Base-by-base conservation (phyloP, 2,797 vertebrate genomes). In the Nannoperca obscura region DNA sequence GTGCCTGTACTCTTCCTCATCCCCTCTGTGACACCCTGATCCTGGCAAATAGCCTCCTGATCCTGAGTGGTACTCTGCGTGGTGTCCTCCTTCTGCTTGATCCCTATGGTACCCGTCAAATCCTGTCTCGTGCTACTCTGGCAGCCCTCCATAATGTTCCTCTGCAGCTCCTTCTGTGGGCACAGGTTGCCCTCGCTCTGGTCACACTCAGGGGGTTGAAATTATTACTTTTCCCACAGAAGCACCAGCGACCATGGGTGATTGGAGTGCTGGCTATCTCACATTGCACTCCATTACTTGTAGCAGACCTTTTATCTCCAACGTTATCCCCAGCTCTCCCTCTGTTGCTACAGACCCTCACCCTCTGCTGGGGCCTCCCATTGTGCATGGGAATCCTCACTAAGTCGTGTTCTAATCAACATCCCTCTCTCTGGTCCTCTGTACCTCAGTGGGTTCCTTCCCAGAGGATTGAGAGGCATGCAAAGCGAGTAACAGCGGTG, bases 41-140 rank as follows among this genome's bases (percentile, higher is more conserved):
- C 52, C 88, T 92, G 17, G 93, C 95, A 1, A 95, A 95, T 0
- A 80, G 81, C 40, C 85, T 97, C 55, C 89, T 98, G 71, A 89
- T 97, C 24, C 70, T 91, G 0, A 86, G 93, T 38, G 95, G 95
- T 13, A 76, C 92, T 44, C 91, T 97, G 61, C 93, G 97, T 2
- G 94, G 95, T 9, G 77, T 92, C 17, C 95, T 96, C 78, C 95
- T 98, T 75, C 93, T 98, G 7, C 84, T 95, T 0, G 97, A 98
- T 82, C 97, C 97, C 0, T 98, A 97, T 0, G 97, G 97, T 10
- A 95, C 95, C 0, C 89, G 93, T 38, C 94, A 92, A n/a, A 89
- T 95, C 24, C 86, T 97, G 57, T 91, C 96, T 6, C 53, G 81
- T 13, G 88, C 87, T 0, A 90, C 91, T 0, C 74, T 97, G 64